Conservation (phyloP, 2,888 invertebrate genomes). For the Oasisia sp. region DNA sequence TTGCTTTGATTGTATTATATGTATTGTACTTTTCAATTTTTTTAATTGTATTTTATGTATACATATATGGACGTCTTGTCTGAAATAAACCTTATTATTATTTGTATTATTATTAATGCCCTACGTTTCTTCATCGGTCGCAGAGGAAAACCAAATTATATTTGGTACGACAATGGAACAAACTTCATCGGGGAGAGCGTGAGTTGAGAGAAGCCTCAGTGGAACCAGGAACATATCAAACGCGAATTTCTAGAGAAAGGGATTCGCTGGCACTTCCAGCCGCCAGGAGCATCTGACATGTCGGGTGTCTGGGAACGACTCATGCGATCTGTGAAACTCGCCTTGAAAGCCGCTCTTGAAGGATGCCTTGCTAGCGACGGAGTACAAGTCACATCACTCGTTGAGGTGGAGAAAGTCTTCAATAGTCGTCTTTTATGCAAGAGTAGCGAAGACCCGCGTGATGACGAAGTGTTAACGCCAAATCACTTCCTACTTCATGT, state of each 20-base stretch:
- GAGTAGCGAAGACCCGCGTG: constrained; percentile 30
- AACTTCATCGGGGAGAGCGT: constrained; percentile 30
- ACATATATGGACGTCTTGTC: no score
- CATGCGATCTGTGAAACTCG: constrained; percentile 36
- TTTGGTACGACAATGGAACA: constrained; percentile 33
- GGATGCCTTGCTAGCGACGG: constrained; percentile 31
- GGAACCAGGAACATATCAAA: constrained; percentile 24
- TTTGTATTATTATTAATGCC: constrained; percentile 31
- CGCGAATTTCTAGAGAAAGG: not conserved
- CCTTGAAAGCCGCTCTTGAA: constrained; percentile 14
- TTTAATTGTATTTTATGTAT: no score
- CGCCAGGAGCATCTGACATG: constrained; percentile 29
- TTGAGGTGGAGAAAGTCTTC: constrained; percentile 36
- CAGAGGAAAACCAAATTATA: constrained; percentile 21
- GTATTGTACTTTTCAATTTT: no score
- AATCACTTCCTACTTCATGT: no score
- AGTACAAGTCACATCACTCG: constrained; percentile 35
- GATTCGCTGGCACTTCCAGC: constrained; percentile 28
- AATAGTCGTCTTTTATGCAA: constrained; percentile 37
- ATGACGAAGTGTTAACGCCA: constrained; percentile 43
- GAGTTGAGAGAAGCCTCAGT: constrained; percentile 24
- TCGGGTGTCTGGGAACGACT: constrained; percentile 36
- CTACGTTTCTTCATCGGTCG: constrained; percentile 25
- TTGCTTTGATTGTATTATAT: no score
- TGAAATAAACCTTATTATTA: no score